Evolutionary conservation across 64 coral and sea anemone species (phyloP).

Genomic region (Stichodactyla mertensii): DNA sequence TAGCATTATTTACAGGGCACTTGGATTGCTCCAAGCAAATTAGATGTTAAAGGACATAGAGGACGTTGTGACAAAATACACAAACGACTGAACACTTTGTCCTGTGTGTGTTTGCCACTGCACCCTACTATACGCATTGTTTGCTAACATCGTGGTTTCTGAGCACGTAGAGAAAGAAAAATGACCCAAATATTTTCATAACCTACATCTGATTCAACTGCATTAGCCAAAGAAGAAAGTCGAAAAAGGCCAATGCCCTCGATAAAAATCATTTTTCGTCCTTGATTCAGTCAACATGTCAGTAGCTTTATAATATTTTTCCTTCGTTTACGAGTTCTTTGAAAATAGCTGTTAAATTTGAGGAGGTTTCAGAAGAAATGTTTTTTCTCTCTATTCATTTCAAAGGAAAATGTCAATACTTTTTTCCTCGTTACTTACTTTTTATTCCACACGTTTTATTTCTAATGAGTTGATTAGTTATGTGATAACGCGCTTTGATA

Average conservation of each 20-base stretch:
- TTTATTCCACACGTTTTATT: too few species aligned
- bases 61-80: background rate
- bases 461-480: too few species aligned
- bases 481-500: too few species aligned
- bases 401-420: too few species aligned
- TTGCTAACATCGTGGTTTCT: background rate
- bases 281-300: background rate
- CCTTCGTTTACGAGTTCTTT: too few species aligned
- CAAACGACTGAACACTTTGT: background rate
- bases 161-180: background rate
- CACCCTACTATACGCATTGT: background rate
- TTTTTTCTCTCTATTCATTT: too few species aligned
- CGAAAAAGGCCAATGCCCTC: background rate
- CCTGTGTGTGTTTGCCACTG: background rate
- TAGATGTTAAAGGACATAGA: background rate
- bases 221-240: background rate
- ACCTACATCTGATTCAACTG: background rate
- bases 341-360: too few species aligned
- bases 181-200: background rate
- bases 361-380: too few species aligned
- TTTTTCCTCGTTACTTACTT: too few species aligned
- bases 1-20: slow-evolving; percentile 16
- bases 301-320: background rate
- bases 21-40: slow-evolving; percentile 7
- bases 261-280: background rate